Evolutionary conservation across 2,888 invertebrate genomes (phyloP).

Genomic region (Lithophane ornitopus): DNA sequence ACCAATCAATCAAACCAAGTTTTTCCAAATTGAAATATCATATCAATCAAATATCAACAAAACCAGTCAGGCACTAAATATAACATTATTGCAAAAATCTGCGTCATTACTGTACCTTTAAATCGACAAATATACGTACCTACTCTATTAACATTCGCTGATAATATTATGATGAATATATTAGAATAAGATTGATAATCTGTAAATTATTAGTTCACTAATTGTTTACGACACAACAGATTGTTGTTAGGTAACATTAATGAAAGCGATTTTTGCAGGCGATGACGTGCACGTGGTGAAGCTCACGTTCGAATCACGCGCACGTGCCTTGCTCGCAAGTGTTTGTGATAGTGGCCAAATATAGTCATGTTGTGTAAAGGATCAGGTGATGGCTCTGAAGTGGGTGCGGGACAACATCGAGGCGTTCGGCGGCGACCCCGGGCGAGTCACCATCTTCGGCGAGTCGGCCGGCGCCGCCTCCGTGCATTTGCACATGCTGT

Average conservation of each 20-base stretch:
- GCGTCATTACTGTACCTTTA: neutral
- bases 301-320: constrained; percentile 1
- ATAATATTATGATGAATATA: neutral
- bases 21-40: no score
- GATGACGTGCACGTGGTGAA: constrained; percentile 4
- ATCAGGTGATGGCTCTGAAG: constrained; percentile 91
- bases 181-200: constrained; percentile 6
- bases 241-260: constrained; percentile 24
- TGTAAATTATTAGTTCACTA: constrained; percentile 2
- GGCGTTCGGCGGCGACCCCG: constrained; percentile 91
- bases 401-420: constrained; percentile 92
- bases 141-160: neutral
- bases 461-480: constrained; percentile 92
- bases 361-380: constrained; percentile 75
- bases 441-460: constrained; percentile 91
- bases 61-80: neutral
- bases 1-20: no score
- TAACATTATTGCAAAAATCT: neutral
- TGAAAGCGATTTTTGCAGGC: constrained; percentile 6
- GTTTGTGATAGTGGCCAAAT: constrained; percentile 4
- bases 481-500: constrained; percentile 91
- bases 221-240: constrained; percentile 29
- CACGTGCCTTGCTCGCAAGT: constrained; percentile 1
- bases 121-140: neutral
- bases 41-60: no score